Evolutionary conservation across 1,140 invertebrate genomes (phyloP), one percentile per base, ranked within the genome.

Genomic region (Varroa destructor): DNA sequence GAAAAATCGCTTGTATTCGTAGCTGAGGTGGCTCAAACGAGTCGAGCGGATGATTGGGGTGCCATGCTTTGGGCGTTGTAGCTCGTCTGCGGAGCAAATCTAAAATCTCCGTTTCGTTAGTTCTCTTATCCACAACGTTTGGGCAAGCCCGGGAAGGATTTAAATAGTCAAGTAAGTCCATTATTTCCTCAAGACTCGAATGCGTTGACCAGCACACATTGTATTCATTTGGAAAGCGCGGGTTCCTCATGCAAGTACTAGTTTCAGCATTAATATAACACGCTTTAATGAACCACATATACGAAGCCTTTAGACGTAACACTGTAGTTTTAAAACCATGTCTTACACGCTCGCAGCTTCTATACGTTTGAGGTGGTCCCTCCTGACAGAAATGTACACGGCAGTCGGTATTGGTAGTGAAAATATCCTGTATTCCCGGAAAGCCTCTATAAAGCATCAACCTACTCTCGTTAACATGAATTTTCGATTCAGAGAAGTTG

Each of bases 201-300:
- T 67, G 61, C 61, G 61, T 67, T 12, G 61, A 67, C 61, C 61
- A 67, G 61, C 61, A 67, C 3, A 67, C 61, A 37, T 67, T 40
- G 8, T 67, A 67, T 42, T 37, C 25, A 12, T 58, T 37, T 67
- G 14, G 40, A 46, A 12, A 40, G 40, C 46, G 40, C 61, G 12
- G 57, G 37, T 67, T 67, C 36, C 46, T n/a, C 61, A 67, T 37
- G 37, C 46, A 67, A 8, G 36, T 40, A 25, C 46, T 37, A 12
- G 14, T 40, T 67, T 67, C 61, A 14, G 10, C 40, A 37, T 67
- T 67, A 5, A 14, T 37, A 14, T 8, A 3, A 37, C 40, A 37
- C 61, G 14, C 61, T 2, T 40, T 46, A 46, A 67, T 67, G 61
- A 67, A 67, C 10, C 37, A 43, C 46, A 14, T 67, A 37, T 67